Evolutionary conservation across 2,113 vertebrate species (phyloP).

Genomic region (Neotoma lepida): DNA sequence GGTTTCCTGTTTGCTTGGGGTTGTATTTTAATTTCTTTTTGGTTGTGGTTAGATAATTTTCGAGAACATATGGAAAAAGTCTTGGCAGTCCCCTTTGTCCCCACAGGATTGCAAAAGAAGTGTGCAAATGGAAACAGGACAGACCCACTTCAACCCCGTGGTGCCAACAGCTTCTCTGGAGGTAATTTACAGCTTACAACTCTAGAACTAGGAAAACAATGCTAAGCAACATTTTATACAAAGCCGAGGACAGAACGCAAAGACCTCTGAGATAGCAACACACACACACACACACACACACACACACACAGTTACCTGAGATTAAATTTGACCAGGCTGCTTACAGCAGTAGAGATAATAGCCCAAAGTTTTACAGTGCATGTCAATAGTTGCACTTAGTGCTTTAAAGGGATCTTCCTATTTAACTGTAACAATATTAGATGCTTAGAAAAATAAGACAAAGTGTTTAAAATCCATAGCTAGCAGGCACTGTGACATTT

Average conservation of each 20-base stretch:
- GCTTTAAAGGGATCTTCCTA: neutral
- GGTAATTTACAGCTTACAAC: constrained; percentile 36
- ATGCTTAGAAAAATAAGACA: constrained; percentile 22
- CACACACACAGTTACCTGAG: neutral
- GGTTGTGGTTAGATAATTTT: constrained; percentile 68
- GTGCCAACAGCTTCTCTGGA: constrained; percentile 29
- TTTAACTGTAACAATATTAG: constrained; percentile 20
- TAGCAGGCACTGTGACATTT: neutral
- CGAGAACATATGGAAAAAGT: constrained; percentile 69
- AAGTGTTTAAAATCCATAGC: neutral
- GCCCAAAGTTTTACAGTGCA: neutral
- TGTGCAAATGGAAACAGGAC: neutral
- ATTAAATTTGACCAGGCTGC: constrained; percentile 19
- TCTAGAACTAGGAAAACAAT: neutral
- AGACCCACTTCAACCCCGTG: constrained; percentile 25
- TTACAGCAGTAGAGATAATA: neutral
- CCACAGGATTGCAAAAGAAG: constrained; percentile 22
- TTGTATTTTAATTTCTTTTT: constrained; percentile 71
- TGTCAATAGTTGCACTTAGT: neutral
- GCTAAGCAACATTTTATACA: neutral
- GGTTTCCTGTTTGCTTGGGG: constrained; percentile 78
- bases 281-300: neutral
- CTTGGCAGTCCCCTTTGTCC: neutral
- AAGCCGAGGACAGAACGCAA: constrained; percentile 45
- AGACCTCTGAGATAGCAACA: neutral